These are phyloP conservation scores for Malurus alboscapulatus DNA, from an alignment of 2,113 vertebrate species.

Conservation along the genomic window DNA sequence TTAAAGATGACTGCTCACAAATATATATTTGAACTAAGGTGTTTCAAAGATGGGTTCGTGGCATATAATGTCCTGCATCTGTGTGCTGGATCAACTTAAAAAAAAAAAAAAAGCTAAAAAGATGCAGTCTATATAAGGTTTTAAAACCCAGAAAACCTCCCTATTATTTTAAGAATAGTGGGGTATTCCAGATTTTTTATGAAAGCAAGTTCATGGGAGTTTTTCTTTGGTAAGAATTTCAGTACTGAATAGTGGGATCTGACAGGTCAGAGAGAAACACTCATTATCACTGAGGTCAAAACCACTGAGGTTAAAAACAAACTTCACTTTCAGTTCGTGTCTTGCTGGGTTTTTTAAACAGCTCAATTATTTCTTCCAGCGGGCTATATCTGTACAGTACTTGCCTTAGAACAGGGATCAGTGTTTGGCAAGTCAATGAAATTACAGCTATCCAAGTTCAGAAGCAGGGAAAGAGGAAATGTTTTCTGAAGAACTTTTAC, in stretches of 20 bases:
- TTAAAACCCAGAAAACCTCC: neutral
- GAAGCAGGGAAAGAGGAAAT: slow-evolving; percentile 13
- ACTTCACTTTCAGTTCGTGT: neutral
- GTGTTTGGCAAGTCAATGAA: neutral
- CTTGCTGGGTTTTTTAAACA: neutral
- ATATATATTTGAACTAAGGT: slow-evolving; percentile 7
- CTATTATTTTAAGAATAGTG: slow-evolving; percentile 1
- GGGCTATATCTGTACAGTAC: neutral
- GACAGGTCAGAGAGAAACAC: neutral
- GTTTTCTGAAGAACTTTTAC: neutral
- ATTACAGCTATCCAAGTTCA: neutral
- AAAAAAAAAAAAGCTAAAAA: neutral
- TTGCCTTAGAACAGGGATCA: neutral
- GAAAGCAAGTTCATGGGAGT: neutral
- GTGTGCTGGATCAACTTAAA: slow-evolving; percentile 1
- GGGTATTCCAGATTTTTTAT: neutral
- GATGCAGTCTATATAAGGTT: neutral
- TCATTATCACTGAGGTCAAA: neutral
- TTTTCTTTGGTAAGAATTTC: neutral
- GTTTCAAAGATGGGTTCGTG: neutral
- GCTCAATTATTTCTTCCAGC: neutral
- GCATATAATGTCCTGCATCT: slow-evolving; percentile 2
- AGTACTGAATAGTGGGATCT: neutral
- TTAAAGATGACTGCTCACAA: neutral
- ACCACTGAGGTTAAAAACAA: neutral